Evolutionary conservation across 2,888 invertebrate species (phyloP).

Genomic region (Panzeria rudis): DNA sequence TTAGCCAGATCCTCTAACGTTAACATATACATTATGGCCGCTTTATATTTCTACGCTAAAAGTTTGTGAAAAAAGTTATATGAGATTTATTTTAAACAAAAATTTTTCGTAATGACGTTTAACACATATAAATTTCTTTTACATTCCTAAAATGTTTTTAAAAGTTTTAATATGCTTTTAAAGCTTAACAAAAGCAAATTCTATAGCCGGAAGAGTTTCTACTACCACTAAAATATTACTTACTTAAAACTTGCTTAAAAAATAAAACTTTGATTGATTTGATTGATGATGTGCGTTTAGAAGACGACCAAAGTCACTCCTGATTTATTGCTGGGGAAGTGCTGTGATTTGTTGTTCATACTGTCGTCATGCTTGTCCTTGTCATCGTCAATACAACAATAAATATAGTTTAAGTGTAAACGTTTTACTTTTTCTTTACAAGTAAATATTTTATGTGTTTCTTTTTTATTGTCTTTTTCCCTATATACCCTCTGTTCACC

Average conservation of each 20-base stretch:
- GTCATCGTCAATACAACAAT: constrained; percentile 17
- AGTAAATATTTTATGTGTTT: constrained; percentile 4
- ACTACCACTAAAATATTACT: not conserved
- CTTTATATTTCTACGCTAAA: not conserved
- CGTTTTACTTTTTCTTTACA: constrained; percentile 16
- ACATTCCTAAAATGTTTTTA: not conserved
- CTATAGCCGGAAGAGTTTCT: not conserved
- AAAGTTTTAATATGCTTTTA: not conserved
- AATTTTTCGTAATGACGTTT: not conserved
- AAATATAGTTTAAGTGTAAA: constrained; percentile 7
- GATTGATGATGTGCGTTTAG: constrained; percentile 74
- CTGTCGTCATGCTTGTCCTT: constrained; percentile 8
- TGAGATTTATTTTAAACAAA: not conserved
- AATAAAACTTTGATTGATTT: constrained; percentile 73
- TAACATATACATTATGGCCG: not conserved
- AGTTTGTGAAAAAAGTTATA: not conserved
- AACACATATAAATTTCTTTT: too few species aligned
- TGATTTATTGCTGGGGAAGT: constrained; percentile 74
- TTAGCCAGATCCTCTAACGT: not conserved
- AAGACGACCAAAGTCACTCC: constrained; percentile 70
- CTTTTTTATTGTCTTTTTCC: constrained; percentile 5
- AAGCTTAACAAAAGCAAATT: not conserved
- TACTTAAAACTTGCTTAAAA: not conserved
- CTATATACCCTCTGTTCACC: constrained; percentile 11
- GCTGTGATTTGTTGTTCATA: constrained; percentile 63